Conservation (phyloP, 2,113 vertebrate species). For the Poeciliopsis turrubarensis region DNA sequence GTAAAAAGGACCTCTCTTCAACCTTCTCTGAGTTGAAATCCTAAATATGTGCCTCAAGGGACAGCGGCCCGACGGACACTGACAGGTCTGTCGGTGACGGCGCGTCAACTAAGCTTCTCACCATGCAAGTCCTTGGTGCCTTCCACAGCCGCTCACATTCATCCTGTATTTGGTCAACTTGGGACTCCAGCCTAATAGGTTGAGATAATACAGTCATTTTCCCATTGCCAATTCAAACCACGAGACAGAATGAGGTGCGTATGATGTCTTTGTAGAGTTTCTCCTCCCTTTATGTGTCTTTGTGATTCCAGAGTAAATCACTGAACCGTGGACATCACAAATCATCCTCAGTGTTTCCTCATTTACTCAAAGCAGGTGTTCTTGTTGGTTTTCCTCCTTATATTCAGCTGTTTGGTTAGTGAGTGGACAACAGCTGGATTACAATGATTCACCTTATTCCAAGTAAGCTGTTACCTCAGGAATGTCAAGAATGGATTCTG, state of each 20-base stretch:
- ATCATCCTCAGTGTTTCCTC: no score
- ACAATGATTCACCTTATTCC: no score
- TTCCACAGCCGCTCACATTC: background rate
- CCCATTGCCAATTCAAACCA: background rate
- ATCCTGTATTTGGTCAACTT: background rate
- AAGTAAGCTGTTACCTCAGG: no score
- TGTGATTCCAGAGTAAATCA: no score
- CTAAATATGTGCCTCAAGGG: slow-evolving; percentile 49
- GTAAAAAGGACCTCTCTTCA: slow-evolving; percentile 57
- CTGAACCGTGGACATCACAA: no score
- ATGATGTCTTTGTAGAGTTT: no score
- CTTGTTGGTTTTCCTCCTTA: no score
- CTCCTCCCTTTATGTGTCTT: no score
- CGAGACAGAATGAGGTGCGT: background rate
- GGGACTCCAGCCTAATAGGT: background rate
- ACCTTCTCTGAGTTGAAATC: slow-evolving; percentile 47
- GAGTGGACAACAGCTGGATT: no score
- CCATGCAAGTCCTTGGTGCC: background rate
- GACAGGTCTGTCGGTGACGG: slow-evolving; percentile 46
- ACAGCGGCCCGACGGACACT: slow-evolving; percentile 49
- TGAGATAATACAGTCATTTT: background rate
- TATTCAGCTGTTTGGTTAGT: no score
- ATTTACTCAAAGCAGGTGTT: no score
- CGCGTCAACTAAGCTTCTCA: slow-evolving; percentile 28
- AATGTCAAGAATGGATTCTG: no score